Evolutionary conservation across 2,113 vertebrate genomes (phyloP), one percentile per base, ranked within the genome.

Genomic region (Lasiurus cinereus): DNA sequence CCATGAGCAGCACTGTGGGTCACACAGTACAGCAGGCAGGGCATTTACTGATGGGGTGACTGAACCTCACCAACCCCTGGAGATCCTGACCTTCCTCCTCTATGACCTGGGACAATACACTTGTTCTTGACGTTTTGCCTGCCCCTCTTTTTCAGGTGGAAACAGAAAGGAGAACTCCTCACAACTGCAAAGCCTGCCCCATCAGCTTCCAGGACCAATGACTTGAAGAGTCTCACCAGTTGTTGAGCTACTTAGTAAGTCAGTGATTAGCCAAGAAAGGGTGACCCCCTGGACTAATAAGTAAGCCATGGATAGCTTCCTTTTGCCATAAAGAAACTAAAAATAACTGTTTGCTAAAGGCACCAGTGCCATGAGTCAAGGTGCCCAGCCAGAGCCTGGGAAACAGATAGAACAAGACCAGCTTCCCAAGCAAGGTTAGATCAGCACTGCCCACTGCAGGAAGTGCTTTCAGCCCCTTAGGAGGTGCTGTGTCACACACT

Each of bases 111-210:
- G 66, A 27, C 19, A 27, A 83, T 83, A 50, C 18, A 64, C 4
- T 5, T 39, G 1, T 21, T 52, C 29, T 78, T 73, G 14, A 59
- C 56, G 22, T 64, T 72, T 31, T 62, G 33, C 16, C 10, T 6
- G 2, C 11, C 6, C 29, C 7, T 4, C 10, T 36, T 36, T 2
- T n/a, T 19, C 9, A 8, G 0, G 0, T 59, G 33, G 27, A 92
- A 83, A 59, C 1, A 91, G 36, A 90, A 84, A 69, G 14, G 18
- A 62, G 92, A 59, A 73, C 19, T 16, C 39, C n/a, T 52, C 24
- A 19, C 66, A 85, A 78, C 52, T n/a, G 19, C 19, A 92, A 43
- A 95, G 36, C 18, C 3, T 21, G 4, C 18, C n/a, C 14, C 50
- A 3, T 9, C 19, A n/a, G 64, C 79, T 11, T 46, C 50, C 15